Conservation (phyloP, 2,888 invertebrate species). For the Tanypteryx hageni region DNA sequence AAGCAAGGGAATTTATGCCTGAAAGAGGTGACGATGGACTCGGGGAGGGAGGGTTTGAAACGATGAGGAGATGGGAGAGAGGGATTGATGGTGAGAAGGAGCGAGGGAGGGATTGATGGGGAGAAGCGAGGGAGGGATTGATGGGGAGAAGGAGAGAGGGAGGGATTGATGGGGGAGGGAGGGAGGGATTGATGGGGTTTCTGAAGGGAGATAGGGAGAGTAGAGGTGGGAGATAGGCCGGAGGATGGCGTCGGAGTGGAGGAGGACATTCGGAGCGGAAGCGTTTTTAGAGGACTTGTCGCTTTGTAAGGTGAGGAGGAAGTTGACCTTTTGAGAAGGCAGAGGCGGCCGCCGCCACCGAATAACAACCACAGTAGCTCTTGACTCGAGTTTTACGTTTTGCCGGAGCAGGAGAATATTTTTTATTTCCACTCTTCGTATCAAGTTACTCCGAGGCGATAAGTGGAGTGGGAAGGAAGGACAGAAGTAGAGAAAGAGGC, state of each 20-base stretch:
- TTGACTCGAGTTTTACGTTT: background rate
- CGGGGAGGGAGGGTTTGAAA: background rate
- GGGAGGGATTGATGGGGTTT: no score
- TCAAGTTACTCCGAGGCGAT: conserved; percentile 51
- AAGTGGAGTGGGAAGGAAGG: conserved; percentile 7
- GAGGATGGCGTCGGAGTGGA: background rate
- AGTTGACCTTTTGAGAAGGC: conserved; percentile 36
- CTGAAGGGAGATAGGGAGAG: no score
- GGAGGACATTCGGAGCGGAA: background rate
- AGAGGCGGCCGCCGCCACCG: background rate
- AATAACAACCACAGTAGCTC: conserved; percentile 53
- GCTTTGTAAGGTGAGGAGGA: conserved; percentile 55
- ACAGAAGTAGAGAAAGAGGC: background rate
- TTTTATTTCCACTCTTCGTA: conserved; percentile 35
- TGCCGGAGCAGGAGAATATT: conserved; percentile 17
- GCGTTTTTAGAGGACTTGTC: conserved; percentile 46
- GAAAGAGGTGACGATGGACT: conserved; percentile 49
- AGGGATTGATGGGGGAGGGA: no score
- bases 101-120: background rate
- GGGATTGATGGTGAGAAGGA: background rate
- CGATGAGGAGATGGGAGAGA: background rate
- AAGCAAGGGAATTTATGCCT: conserved; percentile 40
- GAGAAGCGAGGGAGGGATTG: background rate
- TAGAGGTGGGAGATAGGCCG: background rate
- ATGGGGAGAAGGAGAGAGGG: background rate